These are phyloP conservation scores for Plemyria rubiginata DNA, from an alignment of 2,888 invertebrate species.

Conservation along the genomic window DNA sequence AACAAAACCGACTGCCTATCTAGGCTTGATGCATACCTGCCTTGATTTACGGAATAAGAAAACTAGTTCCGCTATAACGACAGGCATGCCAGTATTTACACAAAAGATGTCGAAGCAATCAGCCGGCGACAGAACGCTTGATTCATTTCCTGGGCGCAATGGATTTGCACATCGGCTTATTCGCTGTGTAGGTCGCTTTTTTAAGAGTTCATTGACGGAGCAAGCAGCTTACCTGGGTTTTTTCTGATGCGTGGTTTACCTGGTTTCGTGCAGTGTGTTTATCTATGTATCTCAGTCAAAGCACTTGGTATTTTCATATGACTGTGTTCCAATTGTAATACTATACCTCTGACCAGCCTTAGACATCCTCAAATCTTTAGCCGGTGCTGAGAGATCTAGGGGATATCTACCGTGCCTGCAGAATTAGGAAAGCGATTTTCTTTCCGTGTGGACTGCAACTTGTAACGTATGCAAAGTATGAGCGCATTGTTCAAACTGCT, in stretches of 20 bases:
- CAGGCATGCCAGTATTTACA: slow-evolving; percentile 15
- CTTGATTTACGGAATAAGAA: neutral
- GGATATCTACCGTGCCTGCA: no score
- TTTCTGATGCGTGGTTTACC: no score
- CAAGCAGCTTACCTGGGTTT: neutral
- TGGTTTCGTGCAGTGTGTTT: no score
- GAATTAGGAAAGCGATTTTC: no score
- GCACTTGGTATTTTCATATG: no score
- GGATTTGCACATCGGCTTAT: slow-evolving; percentile 17
- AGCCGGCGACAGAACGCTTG: slow-evolving; percentile 18
- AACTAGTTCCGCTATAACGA: neutral
- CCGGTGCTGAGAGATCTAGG: no score
- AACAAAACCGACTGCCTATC: neutral
- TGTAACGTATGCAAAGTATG: no score
- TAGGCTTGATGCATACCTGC: neutral
- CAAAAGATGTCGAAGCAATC: slow-evolving; percentile 25
- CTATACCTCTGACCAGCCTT: no score
- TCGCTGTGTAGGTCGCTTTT: slow-evolving; percentile 9
- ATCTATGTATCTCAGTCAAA: no score
- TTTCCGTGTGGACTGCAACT: no score
- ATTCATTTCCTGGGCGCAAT: slow-evolving; percentile 31
- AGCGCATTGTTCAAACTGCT: neutral
- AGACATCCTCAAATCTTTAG: no score
- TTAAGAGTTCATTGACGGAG: neutral
- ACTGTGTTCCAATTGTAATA: no score